Percentiles rank a stretch among this genome's conserved stretches.
phyloP scores from a whole-genome alignment of 2,113 vertebrate genomes.

The Hymenochirus boettgeri region DNA sequence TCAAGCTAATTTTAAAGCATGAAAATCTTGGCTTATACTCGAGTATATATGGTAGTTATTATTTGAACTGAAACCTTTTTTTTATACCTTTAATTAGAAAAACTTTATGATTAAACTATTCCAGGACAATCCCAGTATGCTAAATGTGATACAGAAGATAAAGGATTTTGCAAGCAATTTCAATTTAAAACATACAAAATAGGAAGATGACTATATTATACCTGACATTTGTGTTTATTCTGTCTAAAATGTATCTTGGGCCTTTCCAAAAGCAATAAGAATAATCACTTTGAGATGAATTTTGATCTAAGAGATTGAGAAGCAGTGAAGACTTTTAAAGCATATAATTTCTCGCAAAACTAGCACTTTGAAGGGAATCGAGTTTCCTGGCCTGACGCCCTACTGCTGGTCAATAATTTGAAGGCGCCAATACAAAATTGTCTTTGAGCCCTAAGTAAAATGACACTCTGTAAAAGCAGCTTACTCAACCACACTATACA shows the following conservation, averaged over 20 bases:
- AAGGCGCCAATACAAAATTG: conserved; percentile 75
- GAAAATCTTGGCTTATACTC: too few relatives aligned
- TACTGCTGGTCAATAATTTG: conserved; percentile 74
- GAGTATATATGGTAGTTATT: too few relatives aligned
- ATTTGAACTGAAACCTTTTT: too few relatives aligned
- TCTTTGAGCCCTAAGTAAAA: conserved; percentile 73
- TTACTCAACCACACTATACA: conserved; percentile 71
- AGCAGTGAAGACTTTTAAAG: conserved; percentile 43
- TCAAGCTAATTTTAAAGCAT: too few relatives aligned
- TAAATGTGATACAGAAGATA: not conserved
- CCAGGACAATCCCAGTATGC: not conserved
- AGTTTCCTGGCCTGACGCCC: conserved; percentile 48
- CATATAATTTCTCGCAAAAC: conserved; percentile 44
- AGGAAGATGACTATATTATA: not conserved
- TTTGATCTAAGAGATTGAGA: conserved; percentile 16
- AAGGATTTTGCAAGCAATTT: not conserved
- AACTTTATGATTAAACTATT: too few relatives aligned
- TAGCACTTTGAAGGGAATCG: conserved; percentile 47
- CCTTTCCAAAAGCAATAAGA: conserved; percentile 2
- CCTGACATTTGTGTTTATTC: not conserved
- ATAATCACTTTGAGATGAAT: conserved; percentile 6
- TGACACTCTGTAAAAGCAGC: conserved; percentile 68
- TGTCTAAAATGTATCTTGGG: not conserved
- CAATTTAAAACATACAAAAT: not conserved
- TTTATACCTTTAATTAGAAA: too few relatives aligned